Evolutionary conservation across 2,797 vertebrate species (phyloP).

Genomic region (Argyrosomus regius): DNA sequence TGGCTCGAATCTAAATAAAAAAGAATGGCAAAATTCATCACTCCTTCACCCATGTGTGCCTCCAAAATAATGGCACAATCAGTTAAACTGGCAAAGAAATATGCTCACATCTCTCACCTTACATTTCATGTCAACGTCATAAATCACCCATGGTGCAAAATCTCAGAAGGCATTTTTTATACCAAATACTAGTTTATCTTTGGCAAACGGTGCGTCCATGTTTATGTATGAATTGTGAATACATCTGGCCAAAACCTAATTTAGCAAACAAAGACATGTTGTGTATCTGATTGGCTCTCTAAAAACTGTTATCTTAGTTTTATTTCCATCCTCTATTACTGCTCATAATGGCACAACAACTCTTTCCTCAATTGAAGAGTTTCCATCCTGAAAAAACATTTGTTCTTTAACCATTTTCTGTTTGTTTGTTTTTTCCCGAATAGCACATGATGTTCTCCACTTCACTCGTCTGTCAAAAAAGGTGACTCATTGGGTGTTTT

Average conservation of each 20-base stretch:
- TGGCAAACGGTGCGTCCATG: too few relatives aligned
- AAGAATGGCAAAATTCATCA: background rate
- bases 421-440: background rate
- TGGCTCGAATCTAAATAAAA: background rate
- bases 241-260: background rate
- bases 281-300: background rate
- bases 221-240: background rate
- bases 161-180: background rate
- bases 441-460: background rate
- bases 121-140: background rate
- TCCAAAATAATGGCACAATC: too few relatives aligned
- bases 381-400: background rate
- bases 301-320: background rate
- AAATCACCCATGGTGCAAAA: background rate
- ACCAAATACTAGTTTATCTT: background rate
- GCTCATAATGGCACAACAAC: too few relatives aligned
- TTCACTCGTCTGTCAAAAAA: background rate
- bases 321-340: background rate
- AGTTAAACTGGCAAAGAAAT: too few relatives aligned
- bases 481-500: conserved; percentile 8
- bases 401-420: background rate
- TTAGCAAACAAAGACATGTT: background rate
- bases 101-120: background rate
- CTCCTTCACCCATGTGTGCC: background rate
- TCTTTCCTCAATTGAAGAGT: too few relatives aligned